Percentiles rank a stretch among this genome's conserved stretches.
phyloP scores from a whole-genome alignment of 2,797 vertebrate genomes.

The Morus bassanus region DNA sequence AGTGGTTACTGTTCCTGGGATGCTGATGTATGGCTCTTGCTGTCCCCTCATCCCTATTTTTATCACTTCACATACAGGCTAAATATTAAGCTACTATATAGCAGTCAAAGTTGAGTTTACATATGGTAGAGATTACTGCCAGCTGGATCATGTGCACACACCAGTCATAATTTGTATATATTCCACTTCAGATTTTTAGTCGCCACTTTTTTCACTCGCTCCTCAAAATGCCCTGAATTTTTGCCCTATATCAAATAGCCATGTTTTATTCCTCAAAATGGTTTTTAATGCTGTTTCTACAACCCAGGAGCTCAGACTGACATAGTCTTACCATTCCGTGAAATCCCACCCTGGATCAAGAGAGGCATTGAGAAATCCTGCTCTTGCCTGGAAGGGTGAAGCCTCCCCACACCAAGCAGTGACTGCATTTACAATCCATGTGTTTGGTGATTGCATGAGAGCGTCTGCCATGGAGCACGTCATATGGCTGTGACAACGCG shows the following conservation, averaged over 20 bases:
- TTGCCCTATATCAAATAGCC: background rate
- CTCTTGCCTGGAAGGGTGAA: background rate
- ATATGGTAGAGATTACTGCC: accelerated
- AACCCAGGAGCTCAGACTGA: background rate
- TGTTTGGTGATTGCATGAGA: background rate
- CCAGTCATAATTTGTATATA: too few species aligned
- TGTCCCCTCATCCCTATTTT: background rate
- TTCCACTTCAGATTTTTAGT: background rate
- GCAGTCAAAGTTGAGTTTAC: background rate
- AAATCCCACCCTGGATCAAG: accelerated
- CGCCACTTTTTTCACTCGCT: background rate
- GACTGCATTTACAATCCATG: accelerated
- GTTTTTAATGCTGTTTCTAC: background rate
- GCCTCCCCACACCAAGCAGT: background rate
- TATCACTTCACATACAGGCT: background rate
- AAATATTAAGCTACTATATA: background rate
- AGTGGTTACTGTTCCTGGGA: background rate
- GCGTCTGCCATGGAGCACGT: accelerated
- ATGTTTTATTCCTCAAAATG: too few species aligned
- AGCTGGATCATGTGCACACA: background rate
- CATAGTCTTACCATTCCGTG: background rate
- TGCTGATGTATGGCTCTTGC: background rate
- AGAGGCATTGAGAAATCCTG: background rate
- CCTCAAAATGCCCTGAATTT: background rate
- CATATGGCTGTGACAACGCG: accelerated